phyloP scores from a whole-genome alignment of 2,797 vertebrate genomes.

The Xyrichtys novacula region DNA sequence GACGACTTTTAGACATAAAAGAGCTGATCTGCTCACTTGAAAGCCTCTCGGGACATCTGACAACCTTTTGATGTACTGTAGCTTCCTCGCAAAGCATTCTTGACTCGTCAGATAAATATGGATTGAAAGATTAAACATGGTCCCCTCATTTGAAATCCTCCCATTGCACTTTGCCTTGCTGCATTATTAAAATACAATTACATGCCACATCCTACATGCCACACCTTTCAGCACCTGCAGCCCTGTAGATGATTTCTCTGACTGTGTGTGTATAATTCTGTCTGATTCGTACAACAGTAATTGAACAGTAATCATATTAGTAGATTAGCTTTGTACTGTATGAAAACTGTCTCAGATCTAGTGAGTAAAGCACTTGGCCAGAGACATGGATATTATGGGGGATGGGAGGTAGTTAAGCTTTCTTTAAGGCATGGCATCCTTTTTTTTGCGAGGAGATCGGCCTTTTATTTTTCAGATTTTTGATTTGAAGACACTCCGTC shows the following conservation, averaged over 20 bases:
- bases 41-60: conserved; percentile 86
- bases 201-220: conserved; percentile 64
- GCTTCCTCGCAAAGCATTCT: conserved; percentile 80
- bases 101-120: conserved; percentile 84
- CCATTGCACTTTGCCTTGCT: conserved; percentile 53
- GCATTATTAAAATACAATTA: conserved; percentile 74
- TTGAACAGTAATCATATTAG: conserved; percentile 81
- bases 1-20: conserved; percentile 79
- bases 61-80: conserved; percentile 85
- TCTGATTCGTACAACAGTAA: conserved; percentile 71
- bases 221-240: conserved; percentile 65
- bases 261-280: conserved; percentile 51
- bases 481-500: conserved; percentile 73
- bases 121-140: conserved; percentile 87
- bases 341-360: conserved; percentile 65
- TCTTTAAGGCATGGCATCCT: conserved; percentile 52
- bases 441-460: conserved; percentile 60
- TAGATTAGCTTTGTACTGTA: conserved; percentile 78
- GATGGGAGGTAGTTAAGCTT: conserved; percentile 58
- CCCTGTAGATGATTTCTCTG: conserved; percentile 44
- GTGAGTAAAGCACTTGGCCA: conserved; percentile 70
- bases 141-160: conserved; percentile 64
- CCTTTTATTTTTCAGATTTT: conserved; percentile 76
- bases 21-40: conserved; percentile 71
- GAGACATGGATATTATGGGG: conserved; percentile 77